Base-by-base conservation (phyloP, 1,140 invertebrate genomes). In the Geopemphigus sp. region DNA sequence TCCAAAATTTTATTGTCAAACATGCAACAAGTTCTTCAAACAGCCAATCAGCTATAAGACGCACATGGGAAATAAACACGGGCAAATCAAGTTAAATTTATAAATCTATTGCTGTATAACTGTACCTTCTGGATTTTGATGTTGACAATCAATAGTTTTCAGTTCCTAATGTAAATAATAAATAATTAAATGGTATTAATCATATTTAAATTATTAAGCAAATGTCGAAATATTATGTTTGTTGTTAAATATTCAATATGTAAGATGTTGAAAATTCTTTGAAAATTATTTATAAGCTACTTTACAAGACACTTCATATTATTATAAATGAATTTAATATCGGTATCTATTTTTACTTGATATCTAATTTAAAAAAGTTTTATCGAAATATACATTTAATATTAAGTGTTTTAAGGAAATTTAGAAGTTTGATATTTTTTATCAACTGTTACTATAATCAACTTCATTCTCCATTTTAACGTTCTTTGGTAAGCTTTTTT, bases 1-100 rank as follows among this genome's bases (percentile, higher is more conserved):
- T 12, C 81, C 82, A 15, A 54, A 80, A 47, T 82, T 82, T 59
- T 53, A 68, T 12, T 83, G 82, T 64, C 29, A 82, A 57, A 32
- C 61, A 45, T 83, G 81, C 59, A 29, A 72, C 22, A 76, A 80
- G 56, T 80, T 32, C 29, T 70, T 80, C 26, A 80, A 80, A 50
- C 82, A 82, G 24, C 61, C 53, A 29, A 47, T 78, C 39, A 61
- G 54, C 8, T 78, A 61, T 59, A 78, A 78, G 61, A 59, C 45
- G 57, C 74, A 78, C 11, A 61, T 78, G 74, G 57, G 57, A 22
- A 78, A 78, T 59, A 59, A 61, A 29, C 74, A 78, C 29, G 39
- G 74, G 8, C 53, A 72, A 72, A 72, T 70, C 22, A 50, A 24
- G 22, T 45, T 70, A 24, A 68, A 70, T 54, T 15, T 72, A n/a